Base-by-base conservation (phyloP, 2,888 invertebrate genomes). In the Sclerodermus sp. region DNA sequence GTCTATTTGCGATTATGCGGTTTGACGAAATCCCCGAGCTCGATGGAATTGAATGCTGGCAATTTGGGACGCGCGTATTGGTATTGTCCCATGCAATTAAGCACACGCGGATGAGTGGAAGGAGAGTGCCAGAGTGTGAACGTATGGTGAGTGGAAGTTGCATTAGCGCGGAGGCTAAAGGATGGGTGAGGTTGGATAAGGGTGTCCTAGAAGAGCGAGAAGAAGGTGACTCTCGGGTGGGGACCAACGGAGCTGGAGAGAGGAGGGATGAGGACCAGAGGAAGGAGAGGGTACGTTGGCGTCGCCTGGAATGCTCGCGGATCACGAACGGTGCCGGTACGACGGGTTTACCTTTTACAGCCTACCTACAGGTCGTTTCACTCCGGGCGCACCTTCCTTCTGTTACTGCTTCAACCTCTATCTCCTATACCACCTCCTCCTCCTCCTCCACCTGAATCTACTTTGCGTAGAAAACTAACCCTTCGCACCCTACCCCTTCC, bases 341-440 rank as follows among this genome's bases (percentile, higher is more conserved):
- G 61, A 62, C 23, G 23, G 23, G 23, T 23, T 23, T 23, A 23
- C 23, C 23, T 23, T 23, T 23, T 72, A 71, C 68, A 70, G 68
- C 58, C 65, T 68, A 66, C 64, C 66, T 63, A 69, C 69, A 63
- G 70, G 67, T 63, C 65, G 67, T 71, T 70, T 70, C 68, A 70
- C 63, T 67, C 58, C 52, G 55, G 58, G 62, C 57, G 60, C 53
- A 60, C 64, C 61, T 64, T 65, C 61, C 55, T 23, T 8, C 23
- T 8, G 23, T 5, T 8, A 5, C 23, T 55, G 45, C 54, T 36
- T 14, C 51, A 46, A 52, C 47, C 51, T 47, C 51, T 53, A 39
- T 45, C 30, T 31, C 45, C 37, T 18, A 30, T 32, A 31, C 39
- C 47, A 42, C 36, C 32, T 34, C 13, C 47, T 47, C 47, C 49